Conservation (phyloP, 2,888 invertebrate genomes). For the Drosophila neotestacea region DNA sequence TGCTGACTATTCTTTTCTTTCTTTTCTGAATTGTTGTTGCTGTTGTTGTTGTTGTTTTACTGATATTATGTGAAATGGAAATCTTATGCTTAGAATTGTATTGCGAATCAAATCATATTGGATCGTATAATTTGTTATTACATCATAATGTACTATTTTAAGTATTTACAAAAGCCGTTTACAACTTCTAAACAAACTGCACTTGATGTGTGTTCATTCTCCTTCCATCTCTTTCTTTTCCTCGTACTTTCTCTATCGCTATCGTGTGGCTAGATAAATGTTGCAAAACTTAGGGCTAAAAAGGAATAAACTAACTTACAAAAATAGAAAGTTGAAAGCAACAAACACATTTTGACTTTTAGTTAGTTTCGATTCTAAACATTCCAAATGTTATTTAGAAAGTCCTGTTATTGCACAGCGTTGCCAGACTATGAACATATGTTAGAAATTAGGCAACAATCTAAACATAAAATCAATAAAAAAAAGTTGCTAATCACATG, state of each 20-base stretch:
- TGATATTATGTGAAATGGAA: slow-evolving; percentile 62
- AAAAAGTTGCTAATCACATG: slow-evolving; percentile 28
- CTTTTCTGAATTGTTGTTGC: slow-evolving; percentile 2
- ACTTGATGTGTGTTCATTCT: slow-evolving; percentile 30
- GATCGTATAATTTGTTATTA: slow-evolving; percentile 37
- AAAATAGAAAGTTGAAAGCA: slow-evolving; percentile 8
- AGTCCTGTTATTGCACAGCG: slow-evolving; percentile 65
- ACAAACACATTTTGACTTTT: slow-evolving; percentile 5
- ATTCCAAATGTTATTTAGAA: neutral
- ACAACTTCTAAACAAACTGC: slow-evolving; percentile 34
- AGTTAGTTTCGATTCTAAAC: no score
- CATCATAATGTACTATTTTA: slow-evolving; percentile 21
- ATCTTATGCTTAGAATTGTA: slow-evolving; percentile 69
- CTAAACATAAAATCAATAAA: slow-evolving; percentile 18
- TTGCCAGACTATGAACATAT: slow-evolving; percentile 49
- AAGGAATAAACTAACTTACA: slow-evolving; percentile 4
- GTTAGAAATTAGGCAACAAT: slow-evolving; percentile 73
- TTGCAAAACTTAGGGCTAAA: slow-evolving; percentile 45
- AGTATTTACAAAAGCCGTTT: slow-evolving; percentile 61
- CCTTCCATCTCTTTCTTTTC: slow-evolving; percentile 1
- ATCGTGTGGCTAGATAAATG: slow-evolving; percentile 32
- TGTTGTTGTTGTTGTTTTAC: slow-evolving; percentile 21
- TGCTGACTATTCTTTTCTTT: slow-evolving; percentile 12
- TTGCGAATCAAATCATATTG: slow-evolving; percentile 62
- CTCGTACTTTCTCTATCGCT: slow-evolving; percentile 10